Base-by-base conservation (phyloP, 1,140 invertebrate genomes). In the Drosophila kurseongensis region DNA sequence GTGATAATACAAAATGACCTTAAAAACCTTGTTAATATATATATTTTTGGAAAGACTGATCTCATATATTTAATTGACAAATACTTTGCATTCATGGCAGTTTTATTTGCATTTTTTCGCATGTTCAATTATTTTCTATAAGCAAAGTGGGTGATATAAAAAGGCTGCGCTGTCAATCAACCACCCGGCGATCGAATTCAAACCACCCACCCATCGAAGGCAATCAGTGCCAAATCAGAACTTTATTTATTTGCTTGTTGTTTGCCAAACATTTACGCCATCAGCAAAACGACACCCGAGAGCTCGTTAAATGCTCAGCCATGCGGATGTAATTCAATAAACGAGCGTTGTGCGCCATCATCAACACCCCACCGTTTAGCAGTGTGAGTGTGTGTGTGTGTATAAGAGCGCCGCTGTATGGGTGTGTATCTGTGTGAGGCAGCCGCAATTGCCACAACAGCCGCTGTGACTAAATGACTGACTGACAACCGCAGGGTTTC, bases 261-360 rank as follows among this genome's bases (percentile, higher is more conserved):
- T 90, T 90, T 90, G 86, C 71, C 86, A 90, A 90, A 84, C 86
- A 83, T 90, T 90, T 86, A 90, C 82, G 81, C 86, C 86, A 90
- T 90, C 83, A 89, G 84, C 83, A 90, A 86, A 90, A 90, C 81
- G 86, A 90, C 84, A 89, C 84, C 84, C 79, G 81, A 90, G 85
- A 90, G 81, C 85, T 90, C 86, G 86, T 90, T 90, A 85, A 86
- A 90, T 90, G 86, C 82, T 84, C 86, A 90, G 86, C 80, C 81
- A 90, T 90, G 78, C 86, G 86, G 86, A 90, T 90, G 86, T 90
- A 90, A 90, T 90, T 90, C 86, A 83, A 90, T 90, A 90, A 90
- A 90, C 86, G 86, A 86, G 81, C 86, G 68, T 47, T 63, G 35
- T 67, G 47, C 86, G 68, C 84, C 85, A 90, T 90, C 82, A 86